phyloP scores from a whole-genome alignment of 2,113 vertebrate genomes.

The Bos javanicus region DNA sequence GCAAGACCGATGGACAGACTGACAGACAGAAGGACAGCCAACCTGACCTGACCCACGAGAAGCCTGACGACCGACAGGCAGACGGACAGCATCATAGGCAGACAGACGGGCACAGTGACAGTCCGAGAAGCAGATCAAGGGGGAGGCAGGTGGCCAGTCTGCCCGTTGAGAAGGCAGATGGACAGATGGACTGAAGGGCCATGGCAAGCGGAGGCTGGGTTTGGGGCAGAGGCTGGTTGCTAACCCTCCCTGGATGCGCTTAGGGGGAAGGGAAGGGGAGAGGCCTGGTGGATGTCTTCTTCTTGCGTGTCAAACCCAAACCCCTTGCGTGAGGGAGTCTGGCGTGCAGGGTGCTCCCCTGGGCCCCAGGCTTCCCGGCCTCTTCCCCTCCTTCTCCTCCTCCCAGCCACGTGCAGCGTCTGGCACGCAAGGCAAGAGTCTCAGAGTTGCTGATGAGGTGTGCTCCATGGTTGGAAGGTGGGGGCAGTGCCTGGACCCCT shows the following conservation, averaged over 20 bases:
- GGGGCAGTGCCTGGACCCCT: neutral
- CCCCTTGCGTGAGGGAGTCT: neutral
- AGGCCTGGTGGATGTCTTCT: conserved; percentile 33
- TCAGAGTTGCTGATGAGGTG: fast-evolving
- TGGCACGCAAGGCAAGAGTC: conserved; percentile 29
- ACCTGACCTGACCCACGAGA: neutral
- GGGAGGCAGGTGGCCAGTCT: neutral
- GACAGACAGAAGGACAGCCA: neutral
- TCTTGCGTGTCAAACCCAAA: conserved; percentile 75
- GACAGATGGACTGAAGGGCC: neutral
- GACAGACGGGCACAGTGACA: neutral
- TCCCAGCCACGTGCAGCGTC: neutral
- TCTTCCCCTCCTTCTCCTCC: neutral
- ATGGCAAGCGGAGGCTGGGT: neutral
- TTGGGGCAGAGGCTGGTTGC: neutral
- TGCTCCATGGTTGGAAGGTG: fast-evolving
- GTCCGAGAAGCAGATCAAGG: neutral
- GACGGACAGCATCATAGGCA: neutral
- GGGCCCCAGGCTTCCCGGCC: conserved; percentile 56
- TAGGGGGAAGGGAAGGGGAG: fast-evolving
- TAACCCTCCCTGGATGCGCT: neutral
- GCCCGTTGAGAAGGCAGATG: neutral
- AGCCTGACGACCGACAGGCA: neutral
- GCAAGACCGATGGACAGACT: neutral
- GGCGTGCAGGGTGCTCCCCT: conserved; percentile 52